Evolutionary conservation across 2,888 invertebrate species (phyloP).

Genomic region (Microdon myrmicae): DNA sequence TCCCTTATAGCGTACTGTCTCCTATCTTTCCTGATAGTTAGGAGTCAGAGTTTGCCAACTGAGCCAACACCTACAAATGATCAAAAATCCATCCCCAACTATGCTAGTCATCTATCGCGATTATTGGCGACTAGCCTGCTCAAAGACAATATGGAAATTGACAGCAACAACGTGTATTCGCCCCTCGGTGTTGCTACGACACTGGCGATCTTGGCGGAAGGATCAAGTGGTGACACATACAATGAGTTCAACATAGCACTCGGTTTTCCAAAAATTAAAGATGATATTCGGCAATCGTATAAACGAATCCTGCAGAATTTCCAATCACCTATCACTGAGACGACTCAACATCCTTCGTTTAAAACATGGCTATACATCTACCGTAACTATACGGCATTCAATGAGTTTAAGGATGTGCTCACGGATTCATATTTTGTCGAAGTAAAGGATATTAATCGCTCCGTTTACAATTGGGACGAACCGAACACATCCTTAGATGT

Average conservation of each 20-base stretch:
- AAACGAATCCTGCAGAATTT: slow-evolving; percentile 58
- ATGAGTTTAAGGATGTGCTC: slow-evolving; percentile 71
- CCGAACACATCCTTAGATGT: slow-evolving; percentile 56
- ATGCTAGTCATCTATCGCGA: slow-evolving; percentile 62
- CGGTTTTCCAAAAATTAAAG: slow-evolving; percentile 69
- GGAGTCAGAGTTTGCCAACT: slow-evolving; percentile 13
- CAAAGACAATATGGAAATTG: slow-evolving; percentile 63
- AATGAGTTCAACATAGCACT: slow-evolving; percentile 71
- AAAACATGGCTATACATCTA: slow-evolving; percentile 77
- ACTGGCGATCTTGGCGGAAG: slow-evolving; percentile 74
- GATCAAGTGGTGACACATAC: slow-evolving; percentile 71
- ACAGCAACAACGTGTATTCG: slow-evolving; percentile 72
- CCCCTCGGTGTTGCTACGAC: slow-evolving; percentile 74
- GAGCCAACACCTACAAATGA: slow-evolving; percentile 11
- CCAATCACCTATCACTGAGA: slow-evolving; percentile 53
- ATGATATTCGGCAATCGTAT: slow-evolving; percentile 57
- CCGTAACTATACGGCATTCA: slow-evolving; percentile 73
- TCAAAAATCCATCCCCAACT: slow-evolving; percentile 41
- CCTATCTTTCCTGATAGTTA: slow-evolving; percentile 8
- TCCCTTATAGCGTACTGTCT: slow-evolving; percentile 10
- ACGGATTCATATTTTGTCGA: slow-evolving; percentile 73
- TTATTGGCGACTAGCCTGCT: slow-evolving; percentile 62
- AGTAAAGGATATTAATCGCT: slow-evolving; percentile 68
- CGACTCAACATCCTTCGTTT: slow-evolving; percentile 68
- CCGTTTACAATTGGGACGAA: slow-evolving; percentile 60